Base-by-base conservation (phyloP, 92 coral and sea anemone genomes). In the Heteractis magnifica region DNA sequence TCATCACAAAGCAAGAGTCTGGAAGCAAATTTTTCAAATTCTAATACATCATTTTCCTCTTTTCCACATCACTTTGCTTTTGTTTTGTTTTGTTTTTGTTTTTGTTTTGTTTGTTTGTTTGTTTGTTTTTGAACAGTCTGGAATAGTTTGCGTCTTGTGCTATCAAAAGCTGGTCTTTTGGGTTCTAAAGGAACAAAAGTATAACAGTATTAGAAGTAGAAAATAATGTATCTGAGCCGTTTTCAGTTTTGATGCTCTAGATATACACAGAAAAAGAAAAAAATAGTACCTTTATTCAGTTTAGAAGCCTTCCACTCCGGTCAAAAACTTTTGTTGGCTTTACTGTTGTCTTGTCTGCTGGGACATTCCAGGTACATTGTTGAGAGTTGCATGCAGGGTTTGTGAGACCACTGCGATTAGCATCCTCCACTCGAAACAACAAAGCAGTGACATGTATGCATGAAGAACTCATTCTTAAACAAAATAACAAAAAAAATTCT, bases 391-490 rank as follows among this genome's bases (percentile, higher is more conserved):
- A 90, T 55, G 90, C 90, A 72, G 86, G 93, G 79, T 83, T 90
- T 77, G 93, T 87, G 70, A 87, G 86, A 52, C 93, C 93, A 80
- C 75, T 87, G 21, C 90, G 77, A 59, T 90, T 90, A 58, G 88
- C 93, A 78, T 88, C 88, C 75, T 86, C 88, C 48, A 90, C 72
- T 59, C 88, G 65, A 82, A 90, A 90, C 56, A 87, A 77, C 77
- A 90, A 84, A 10, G 93, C 90, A 26, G 88, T 86, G 65, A 90
- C 88, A 83, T 86, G 93, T 49, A 90, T 87, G 76, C 93, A 90
- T n/a, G 93, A 79, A 80, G 88, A 84, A 76, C 93, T 87, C 88
- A 87, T 80, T 76, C 93, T 90, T 65, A 6, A 65, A 65, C 71
- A 65, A 65, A 62, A 53, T 62, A 60, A 60, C 59, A 3, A 55